Percentiles rank a stretch among this genome's conserved stretches.
phyloP scores from a whole-genome alignment of 2,888 invertebrate species.

The Leucophenga montana region DNA sequence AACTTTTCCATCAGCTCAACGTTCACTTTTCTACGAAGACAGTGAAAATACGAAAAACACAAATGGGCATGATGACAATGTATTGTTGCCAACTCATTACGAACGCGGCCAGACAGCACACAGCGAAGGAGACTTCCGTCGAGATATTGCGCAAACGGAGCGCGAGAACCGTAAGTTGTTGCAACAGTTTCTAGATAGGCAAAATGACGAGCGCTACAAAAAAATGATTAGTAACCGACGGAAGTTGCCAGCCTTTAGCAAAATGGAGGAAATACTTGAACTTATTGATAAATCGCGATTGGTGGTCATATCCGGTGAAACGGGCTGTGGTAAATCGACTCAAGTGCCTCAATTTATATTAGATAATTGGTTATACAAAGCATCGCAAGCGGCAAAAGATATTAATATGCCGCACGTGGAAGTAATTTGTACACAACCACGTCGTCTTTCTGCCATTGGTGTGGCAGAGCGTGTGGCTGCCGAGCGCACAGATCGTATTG shows the following conservation, averaged over 20 bases:
- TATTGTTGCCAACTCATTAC: constrained; percentile 77
- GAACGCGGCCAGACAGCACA: constrained; percentile 77
- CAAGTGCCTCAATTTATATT: constrained; percentile 96
- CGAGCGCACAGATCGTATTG: constrained; percentile 83
- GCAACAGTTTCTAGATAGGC: constrained; percentile 77
- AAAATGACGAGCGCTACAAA: constrained; percentile 77
- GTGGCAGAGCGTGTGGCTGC: constrained; percentile 93
- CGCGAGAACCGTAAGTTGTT: constrained; percentile 79
- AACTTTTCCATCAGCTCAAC: constrained; percentile 75
- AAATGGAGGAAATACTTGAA: constrained; percentile 80
- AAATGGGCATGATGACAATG: constrained; percentile 50
- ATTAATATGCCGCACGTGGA: constrained; percentile 80
- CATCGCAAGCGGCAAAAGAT: constrained; percentile 58
- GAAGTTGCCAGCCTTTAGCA: constrained; percentile 83
- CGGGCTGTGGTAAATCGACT: constrained; percentile 88
- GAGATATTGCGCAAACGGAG: constrained; percentile 75
- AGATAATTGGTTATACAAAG: constrained; percentile 84
- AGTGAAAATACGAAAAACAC: constrained; percentile 54
- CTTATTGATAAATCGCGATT: constrained; percentile 76
- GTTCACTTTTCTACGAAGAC: constrained; percentile 77
- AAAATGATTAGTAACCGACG: constrained; percentile 79
- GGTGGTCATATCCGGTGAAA: constrained; percentile 85
- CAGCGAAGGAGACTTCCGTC: constrained; percentile 73
- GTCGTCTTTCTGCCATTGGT: constrained; percentile 92
- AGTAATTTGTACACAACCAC: constrained; percentile 93